phyloP scores from a whole-genome alignment of 1,140 invertebrate species.

The Panagrolaimus sp. region DNA sequence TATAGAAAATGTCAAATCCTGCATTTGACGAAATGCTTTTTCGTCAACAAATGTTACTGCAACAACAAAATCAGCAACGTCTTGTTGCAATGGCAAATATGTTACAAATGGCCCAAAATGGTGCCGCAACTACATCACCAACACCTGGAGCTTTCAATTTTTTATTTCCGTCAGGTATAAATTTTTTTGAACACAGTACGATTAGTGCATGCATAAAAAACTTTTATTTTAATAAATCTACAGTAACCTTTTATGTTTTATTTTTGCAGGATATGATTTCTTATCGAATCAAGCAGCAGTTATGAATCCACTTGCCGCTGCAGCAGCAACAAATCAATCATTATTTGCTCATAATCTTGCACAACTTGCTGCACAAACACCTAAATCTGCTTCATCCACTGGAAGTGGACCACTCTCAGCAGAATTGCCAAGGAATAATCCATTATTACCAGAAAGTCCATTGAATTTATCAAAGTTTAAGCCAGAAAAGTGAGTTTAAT shows the following conservation, averaged over 20 bases:
- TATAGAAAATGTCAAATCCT: conserved; percentile 15
- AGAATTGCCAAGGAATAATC: background rate
- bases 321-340: background rate
- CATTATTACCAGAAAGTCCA: conserved; percentile 22
- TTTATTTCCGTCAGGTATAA: conserved; percentile 31
- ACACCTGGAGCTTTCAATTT: conserved; percentile 21
- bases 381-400: background rate
- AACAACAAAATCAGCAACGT: conserved; percentile 39
- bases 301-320: conserved; percentile 16
- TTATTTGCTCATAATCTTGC: conserved; percentile 16
- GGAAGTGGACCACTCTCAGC: conserved; percentile 8
- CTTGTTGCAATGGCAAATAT: conserved; percentile 34
- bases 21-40: conserved; percentile 31
- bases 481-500: conserved; percentile 13
- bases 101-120: conserved; percentile 11
- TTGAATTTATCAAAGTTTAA: conserved; percentile 29
- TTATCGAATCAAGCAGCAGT: conserved; percentile 18
- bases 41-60: conserved; percentile 33
- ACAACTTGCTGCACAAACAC: conserved; percentile 6
- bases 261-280: conserved; percentile 13
- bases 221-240: background rate
- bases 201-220: background rate
- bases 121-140: conserved; percentile 8
- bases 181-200: conserved; percentile 1
- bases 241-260: no score